A percentile compares a stretch with the other conserved stretches of the same genome.
Evolutionary conservation across 2,797 vertebrate species (phyloP).

Genomic region (Cirrhinus molitorella): DNA sequence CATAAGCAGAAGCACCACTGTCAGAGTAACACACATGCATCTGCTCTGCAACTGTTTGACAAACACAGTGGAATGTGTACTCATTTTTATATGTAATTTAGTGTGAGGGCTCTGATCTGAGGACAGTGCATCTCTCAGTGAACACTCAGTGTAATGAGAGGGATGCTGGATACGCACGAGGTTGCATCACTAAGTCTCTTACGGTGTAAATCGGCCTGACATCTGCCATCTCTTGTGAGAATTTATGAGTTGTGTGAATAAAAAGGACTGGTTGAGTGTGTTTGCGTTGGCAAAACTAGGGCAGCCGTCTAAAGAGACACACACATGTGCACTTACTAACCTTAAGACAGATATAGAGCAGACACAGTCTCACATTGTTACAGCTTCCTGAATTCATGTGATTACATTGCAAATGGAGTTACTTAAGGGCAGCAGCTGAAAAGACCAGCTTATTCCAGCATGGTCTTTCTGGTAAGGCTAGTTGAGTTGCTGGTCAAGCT

Average conservation of each 20-base stretch:
- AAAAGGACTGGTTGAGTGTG: slow-evolving; percentile 20
- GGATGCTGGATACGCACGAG: slow-evolving; percentile 59
- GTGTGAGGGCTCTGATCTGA: slow-evolving; percentile 44
- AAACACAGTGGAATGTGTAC: slow-evolving; percentile 5
- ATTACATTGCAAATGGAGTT: not conserved
- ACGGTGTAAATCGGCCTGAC: slow-evolving; percentile 70
- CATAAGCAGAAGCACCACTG: slow-evolving; percentile 11
- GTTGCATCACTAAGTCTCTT: slow-evolving; percentile 67
- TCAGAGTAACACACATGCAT: not conserved
- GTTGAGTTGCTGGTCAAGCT: not conserved
- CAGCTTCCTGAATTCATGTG: not conserved
- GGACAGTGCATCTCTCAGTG: slow-evolving; percentile 62
- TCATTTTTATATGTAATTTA: slow-evolving; percentile 33
- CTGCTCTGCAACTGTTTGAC: slow-evolving; percentile 3
- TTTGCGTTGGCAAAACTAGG: slow-evolving; percentile 44
- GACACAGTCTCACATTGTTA: slow-evolving; percentile 22
- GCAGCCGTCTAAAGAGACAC: slow-evolving; percentile 5
- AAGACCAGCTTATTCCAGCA: not conserved
- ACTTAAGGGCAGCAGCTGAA: not conserved
- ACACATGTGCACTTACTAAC: slow-evolving; percentile 5
- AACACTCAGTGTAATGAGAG: slow-evolving; percentile 73
- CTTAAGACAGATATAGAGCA: slow-evolving; percentile 28
- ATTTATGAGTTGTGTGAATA: slow-evolving; percentile 49
- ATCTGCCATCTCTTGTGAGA: slow-evolving; percentile 63
- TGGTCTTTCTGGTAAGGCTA: not conserved